Evolutionary conservation across 2,113 vertebrate species (phyloP).

Genomic region (Nettapus auritus): DNA sequence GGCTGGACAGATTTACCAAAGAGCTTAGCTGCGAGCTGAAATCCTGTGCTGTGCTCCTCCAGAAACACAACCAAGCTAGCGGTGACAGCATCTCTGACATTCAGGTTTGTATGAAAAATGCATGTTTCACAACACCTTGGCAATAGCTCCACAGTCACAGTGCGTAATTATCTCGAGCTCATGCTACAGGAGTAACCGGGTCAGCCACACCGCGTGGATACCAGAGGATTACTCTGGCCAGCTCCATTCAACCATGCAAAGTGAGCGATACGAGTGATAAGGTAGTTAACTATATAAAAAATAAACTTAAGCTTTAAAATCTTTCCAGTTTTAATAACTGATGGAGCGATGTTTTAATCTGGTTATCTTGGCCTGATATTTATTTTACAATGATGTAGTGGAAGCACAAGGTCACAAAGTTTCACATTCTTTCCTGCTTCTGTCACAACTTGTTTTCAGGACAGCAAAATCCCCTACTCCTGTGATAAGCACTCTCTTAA

Average conservation of each 20-base stretch:
- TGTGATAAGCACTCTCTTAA: background rate
- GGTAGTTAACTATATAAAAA: background rate
- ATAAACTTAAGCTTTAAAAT: slow-evolving; percentile 15
- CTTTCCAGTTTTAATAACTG: background rate
- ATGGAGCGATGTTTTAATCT: background rate
- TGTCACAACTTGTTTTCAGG: slow-evolving; percentile 44
- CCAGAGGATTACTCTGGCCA: background rate
- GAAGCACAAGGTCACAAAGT: slow-evolving; percentile 58
- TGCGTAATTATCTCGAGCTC: background rate
- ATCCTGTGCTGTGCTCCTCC: background rate
- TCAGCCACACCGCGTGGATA: background rate
- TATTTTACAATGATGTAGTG: background rate
- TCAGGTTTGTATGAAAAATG: background rate
- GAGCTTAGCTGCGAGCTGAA: background rate
- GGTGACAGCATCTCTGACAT: background rate
- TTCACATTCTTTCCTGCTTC: slow-evolving; percentile 53
- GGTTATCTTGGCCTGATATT: background rate
- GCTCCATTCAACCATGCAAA: background rate
- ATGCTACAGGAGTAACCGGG: background rate
- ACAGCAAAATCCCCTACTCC: slow-evolving; percentile 36
- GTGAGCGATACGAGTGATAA: background rate
- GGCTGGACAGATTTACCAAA: background rate
- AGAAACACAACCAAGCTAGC: background rate
- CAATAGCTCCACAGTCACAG: background rate
- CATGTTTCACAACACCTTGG: background rate